Evolutionary conservation across 2,888 invertebrate species (phyloP).

Genomic region (Rutpela maculata): DNA sequence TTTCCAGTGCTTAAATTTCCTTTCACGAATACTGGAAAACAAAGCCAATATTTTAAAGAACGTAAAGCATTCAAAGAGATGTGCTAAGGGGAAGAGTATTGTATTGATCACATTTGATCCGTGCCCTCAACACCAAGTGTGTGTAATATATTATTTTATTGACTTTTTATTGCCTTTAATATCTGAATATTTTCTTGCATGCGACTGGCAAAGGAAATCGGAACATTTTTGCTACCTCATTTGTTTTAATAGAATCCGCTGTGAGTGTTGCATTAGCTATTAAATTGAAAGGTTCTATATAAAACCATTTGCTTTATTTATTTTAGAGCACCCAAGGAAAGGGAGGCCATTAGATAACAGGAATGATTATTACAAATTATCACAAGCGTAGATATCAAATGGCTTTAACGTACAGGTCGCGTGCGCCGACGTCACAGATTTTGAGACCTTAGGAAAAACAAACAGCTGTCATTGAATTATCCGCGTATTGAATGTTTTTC

Average conservation of each 20-base stretch:
- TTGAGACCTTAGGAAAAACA: too few species aligned
- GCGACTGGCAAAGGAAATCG: not conserved
- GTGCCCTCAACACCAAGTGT: not conserved
- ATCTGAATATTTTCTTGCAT: not conserved
- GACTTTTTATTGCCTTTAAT: not conserved
- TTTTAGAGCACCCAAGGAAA: too few species aligned
- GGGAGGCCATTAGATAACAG: too few species aligned
- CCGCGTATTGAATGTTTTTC: too few species aligned
- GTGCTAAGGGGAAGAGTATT: not conserved
- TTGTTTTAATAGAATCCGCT: not conserved
- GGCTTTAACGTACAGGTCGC: too few species aligned
- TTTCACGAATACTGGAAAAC: not conserved
- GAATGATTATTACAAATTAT: too few species aligned
- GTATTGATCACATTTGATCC: slow-evolving; percentile 7
- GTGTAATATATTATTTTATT: not conserved
- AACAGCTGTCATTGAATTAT: too few species aligned
- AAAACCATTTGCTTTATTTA: too few species aligned
- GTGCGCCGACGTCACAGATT: too few species aligned
- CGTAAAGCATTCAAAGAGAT: not conserved
- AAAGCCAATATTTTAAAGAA: not conserved
- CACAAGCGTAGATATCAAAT: too few species aligned
- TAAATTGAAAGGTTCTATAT: not conserved
- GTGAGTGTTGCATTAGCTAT: not conserved
- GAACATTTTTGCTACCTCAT: not conserved
- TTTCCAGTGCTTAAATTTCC: not conserved